phyloP scores from a whole-genome alignment of 2,797 vertebrate genomes.

The Molossus molossus region DNA sequence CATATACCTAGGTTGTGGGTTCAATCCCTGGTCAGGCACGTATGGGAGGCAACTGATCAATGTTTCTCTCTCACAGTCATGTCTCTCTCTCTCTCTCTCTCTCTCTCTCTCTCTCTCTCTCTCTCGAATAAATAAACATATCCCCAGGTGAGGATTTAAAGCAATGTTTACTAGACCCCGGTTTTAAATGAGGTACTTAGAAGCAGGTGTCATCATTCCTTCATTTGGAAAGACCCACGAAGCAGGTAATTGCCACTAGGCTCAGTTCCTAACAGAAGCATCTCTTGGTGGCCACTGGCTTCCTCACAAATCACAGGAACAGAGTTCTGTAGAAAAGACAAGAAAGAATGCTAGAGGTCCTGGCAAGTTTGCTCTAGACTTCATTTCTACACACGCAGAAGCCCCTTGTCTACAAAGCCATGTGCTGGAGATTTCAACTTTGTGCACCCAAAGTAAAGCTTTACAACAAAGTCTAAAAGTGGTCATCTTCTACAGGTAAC shows the following conservation, averaged over 20 bases:
- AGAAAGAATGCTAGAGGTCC: not conserved
- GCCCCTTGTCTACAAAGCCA: not conserved
- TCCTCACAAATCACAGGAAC: not conserved
- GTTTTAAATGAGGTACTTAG: constrained; percentile 28
- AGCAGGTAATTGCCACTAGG: not conserved
- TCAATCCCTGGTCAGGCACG: no score
- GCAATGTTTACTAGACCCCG: not conserved
- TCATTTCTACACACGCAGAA: not conserved
- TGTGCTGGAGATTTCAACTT: not conserved
- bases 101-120: no score
- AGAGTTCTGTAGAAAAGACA: not conserved
- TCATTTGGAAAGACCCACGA: not conserved
- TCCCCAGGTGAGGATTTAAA: not conserved
- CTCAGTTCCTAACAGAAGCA: not conserved
- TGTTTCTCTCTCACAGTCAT: no score
- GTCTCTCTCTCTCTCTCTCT: no score
- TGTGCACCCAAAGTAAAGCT: not conserved
- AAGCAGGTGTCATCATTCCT: not conserved
- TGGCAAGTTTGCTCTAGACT: not conserved
- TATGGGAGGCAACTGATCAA: no score
- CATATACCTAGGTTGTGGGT: no score
- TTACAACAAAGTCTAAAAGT: not conserved
- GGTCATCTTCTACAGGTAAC: not conserved
- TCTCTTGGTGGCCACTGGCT: not conserved
- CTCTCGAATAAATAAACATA: no score